Percentiles rank a stretch among this genome's conserved stretches.
These are phyloP conservation scores for Osmerus eperlanus DNA, from an alignment of 2,113 vertebrate genomes.

Conservation along the genomic window DNA sequence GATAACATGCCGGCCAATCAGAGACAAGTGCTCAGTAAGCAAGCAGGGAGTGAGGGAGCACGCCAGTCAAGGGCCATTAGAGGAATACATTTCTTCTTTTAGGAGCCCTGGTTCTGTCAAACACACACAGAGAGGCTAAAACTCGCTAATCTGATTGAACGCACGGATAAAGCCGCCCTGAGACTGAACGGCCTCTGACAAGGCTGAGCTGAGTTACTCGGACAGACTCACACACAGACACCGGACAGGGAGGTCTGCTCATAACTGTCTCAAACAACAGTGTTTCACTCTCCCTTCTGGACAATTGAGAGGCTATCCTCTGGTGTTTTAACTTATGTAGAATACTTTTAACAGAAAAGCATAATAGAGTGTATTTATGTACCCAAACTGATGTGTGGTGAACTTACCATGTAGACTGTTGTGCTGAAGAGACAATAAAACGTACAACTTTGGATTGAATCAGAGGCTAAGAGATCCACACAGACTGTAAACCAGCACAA, in stretches of 20 bases:
- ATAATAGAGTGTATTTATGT: background rate
- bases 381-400: background rate
- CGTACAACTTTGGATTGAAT: too few relatives aligned
- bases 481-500: slow-evolving; percentile 18
- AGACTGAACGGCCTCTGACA: slow-evolving; percentile 18
- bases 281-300: slow-evolving; percentile 5
- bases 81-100: slow-evolving; percentile 37
- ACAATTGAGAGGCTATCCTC: slow-evolving; percentile 22
- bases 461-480: background rate
- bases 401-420: too few relatives aligned
- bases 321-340: slow-evolving; percentile 10
- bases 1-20: slow-evolving; percentile 25
- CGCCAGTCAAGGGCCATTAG: slow-evolving; percentile 43
- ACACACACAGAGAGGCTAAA: slow-evolving; percentile 27
- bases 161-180: slow-evolving; percentile 14
- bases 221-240: background rate
- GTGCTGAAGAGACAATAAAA: too few relatives aligned
- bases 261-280: slow-evolving; percentile 6
- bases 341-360: slow-evolving; percentile 12
- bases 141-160: slow-evolving; percentile 17
- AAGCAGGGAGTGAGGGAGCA: slow-evolving; percentile 15
- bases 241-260: slow-evolving; percentile 1
- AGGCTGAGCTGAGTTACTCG: background rate
- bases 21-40: slow-evolving; percentile 29
- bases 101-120: slow-evolving; percentile 1